Base-by-base conservation (phyloP, 2,888 invertebrate species). In the Mellilla xanthometata region DNA sequence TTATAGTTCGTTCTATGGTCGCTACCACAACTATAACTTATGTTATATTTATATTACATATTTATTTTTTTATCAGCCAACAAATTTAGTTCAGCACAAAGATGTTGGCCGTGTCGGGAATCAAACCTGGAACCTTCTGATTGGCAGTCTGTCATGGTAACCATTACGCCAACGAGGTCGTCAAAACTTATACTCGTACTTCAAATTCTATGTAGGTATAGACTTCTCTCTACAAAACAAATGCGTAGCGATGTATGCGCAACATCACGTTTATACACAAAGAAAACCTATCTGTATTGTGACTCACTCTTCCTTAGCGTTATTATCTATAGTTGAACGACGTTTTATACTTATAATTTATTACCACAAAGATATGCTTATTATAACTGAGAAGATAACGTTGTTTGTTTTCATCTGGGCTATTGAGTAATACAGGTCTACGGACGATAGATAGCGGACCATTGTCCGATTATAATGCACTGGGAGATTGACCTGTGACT, bases 401-500 rank as follows among this genome's bases (percentile, higher is more conserved):
- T 8, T 34, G 24, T 44, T 53, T 49, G 43, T 52, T 54, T 48
- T 50, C 30, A 42, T 46, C 26, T 28, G 34, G 40, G 19, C 33
- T 54, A 52, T 39, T 52, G 48, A 39, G 43, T 46, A 49, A 43
- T 40, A 12, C 7, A 32, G 42, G 47, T 54, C 49, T 46, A 35
- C 43, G 57, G 24, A 52, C 48, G 52, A 47, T 51, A 54, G 33
- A 30, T 36, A 36, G 40, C 30, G 28, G 39, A 36, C 46, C 40
- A 38, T 38, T 38, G 45, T 52, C 43, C 27, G 54, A 51, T 36
- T 22, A 36, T 13, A 11, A 34, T 13, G 10, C 5, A 26, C 5
- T 4, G 24, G 30, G 29, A 12, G 40, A 45, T 52, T 24, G 28
- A 23, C 12, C 32, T 9, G 24, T 1, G 9, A 19, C 15, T 19